Evolutionary conservation across 1,140 invertebrate species (phyloP).

Genomic region (Goniozus legneri): DNA sequence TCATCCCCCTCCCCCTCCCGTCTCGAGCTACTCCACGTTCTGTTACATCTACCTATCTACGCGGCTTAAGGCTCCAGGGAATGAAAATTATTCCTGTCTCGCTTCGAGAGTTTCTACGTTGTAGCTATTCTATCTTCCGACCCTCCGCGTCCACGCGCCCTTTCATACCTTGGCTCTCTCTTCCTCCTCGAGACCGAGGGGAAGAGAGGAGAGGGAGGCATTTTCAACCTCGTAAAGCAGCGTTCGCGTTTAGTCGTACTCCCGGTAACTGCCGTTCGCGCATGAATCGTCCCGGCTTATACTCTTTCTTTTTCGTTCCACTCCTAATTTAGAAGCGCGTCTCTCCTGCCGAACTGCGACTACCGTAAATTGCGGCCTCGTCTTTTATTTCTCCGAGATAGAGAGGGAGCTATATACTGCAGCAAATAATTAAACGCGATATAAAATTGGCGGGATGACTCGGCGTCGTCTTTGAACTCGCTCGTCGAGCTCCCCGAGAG

Average conservation of each 20-base stretch:
- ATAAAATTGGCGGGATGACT: too few relatives aligned
- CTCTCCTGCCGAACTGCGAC: neutral
- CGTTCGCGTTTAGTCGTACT: neutral
- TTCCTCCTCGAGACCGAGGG: too few relatives aligned
- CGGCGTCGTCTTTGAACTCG: too few relatives aligned
- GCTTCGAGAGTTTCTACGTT: too few relatives aligned
- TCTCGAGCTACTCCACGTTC: neutral
- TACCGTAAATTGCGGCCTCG: neutral
- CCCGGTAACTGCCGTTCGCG: neutral
- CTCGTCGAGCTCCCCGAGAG: too few relatives aligned
- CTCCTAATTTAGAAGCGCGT: neutral
- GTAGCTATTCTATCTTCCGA: neutral
- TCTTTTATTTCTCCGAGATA: neutral
- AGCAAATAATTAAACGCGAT: too few relatives aligned
- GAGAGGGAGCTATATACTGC: neutral
- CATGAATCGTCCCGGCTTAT: too few relatives aligned
- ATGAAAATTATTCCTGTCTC: conserved; percentile 15
- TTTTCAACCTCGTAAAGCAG: neutral
- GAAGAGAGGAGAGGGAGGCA: too few relatives aligned
- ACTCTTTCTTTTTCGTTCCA: neutral
- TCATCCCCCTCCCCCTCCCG: neutral
- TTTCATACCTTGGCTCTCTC: neutral
- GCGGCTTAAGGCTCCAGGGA: neutral
- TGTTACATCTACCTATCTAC: neutral
- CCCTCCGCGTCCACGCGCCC: neutral